A percentile compares a stretch with the other conserved stretches of the same genome.
Evolutionary conservation across 2,797 vertebrate genomes (phyloP).

Genomic region (Mus spretus): DNA sequence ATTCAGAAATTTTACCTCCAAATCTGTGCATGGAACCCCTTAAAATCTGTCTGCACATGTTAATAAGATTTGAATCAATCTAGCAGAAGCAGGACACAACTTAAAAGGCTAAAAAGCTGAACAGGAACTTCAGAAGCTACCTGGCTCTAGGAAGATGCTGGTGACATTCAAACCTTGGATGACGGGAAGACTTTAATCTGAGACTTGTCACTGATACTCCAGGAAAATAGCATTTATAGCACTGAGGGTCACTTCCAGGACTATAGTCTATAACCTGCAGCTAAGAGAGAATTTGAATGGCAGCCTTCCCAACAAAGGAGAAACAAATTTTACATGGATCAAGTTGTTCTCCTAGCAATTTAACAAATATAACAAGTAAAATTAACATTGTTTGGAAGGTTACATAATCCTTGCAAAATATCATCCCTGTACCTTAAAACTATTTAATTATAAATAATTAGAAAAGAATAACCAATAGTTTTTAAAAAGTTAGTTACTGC

Average conservation of each 20-base stretch:
- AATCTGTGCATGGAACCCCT: neutral
- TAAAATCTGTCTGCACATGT: neutral
- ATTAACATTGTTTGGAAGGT: neutral
- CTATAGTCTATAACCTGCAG: neutral
- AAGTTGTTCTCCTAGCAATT: neutral
- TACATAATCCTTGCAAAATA: conserved; percentile 48
- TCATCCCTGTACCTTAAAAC: neutral
- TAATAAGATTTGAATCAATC: neutral
- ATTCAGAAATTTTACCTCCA: neutral
- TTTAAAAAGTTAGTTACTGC: neutral
- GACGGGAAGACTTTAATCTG: neutral
- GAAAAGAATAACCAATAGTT: conserved; percentile 1
- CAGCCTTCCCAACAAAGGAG: neutral
- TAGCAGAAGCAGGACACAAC: neutral
- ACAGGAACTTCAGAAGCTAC: neutral
- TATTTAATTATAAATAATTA: neutral
- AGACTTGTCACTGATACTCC: neutral
- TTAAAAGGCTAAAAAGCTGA: neutral
- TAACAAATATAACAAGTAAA: neutral
- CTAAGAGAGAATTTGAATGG: conserved; percentile 3
- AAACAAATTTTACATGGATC: neutral
- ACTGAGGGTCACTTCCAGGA: neutral
- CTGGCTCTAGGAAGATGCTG: neutral
- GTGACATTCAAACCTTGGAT: neutral
- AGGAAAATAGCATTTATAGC: neutral